phyloP scores from a whole-genome alignment of 2,888 invertebrate species.

The Malacosoma neustria region DNA sequence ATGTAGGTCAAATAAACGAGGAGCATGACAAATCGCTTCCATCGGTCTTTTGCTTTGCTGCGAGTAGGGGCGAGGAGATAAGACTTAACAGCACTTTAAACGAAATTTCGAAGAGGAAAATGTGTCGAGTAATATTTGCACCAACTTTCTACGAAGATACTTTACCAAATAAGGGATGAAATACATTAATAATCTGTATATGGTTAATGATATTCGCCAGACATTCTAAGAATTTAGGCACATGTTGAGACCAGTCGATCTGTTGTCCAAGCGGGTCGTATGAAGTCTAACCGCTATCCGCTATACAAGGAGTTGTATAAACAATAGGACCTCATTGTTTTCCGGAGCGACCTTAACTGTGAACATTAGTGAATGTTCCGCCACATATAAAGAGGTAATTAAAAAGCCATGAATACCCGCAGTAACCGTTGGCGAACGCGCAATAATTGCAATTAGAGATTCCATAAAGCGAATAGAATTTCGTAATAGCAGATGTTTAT shows the following conservation, averaged over 20 bases:
- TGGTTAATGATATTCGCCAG: conserved; percentile 50
- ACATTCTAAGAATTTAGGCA: conserved; percentile 61
- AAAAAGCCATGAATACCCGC: conserved; percentile 53
- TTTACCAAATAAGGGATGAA: conserved; percentile 13
- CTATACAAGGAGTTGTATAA: conserved; percentile 57
- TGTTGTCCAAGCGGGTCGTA: conserved; percentile 29
- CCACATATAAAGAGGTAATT: conserved; percentile 56
- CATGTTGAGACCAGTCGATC: conserved; percentile 18
- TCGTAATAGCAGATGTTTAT: conserved; percentile 9
- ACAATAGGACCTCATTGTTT: conserved; percentile 58
- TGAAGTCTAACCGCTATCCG: conserved; percentile 59
- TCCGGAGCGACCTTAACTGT: conserved; percentile 48
- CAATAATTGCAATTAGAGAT: conserved; percentile 38
- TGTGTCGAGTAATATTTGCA: conserved; percentile 34
- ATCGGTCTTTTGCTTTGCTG: conserved; percentile 46
- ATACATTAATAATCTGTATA: conserved; percentile 39
- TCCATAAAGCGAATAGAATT: conserved; percentile 24
- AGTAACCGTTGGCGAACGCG: conserved; percentile 18
- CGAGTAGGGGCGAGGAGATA: conserved; percentile 41
- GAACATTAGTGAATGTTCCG: conserved; percentile 58
- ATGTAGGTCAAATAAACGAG: conserved; percentile 52
- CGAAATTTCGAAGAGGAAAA: conserved; percentile 16
- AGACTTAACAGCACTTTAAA: conserved; percentile 35
- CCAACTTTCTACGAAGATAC: conserved; percentile 1
- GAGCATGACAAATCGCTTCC: conserved; percentile 60